These are phyloP conservation scores for Montipora foliosa DNA, from an alignment of 64 coral and sea anemone genomes.

Conservation along the genomic window DNA sequence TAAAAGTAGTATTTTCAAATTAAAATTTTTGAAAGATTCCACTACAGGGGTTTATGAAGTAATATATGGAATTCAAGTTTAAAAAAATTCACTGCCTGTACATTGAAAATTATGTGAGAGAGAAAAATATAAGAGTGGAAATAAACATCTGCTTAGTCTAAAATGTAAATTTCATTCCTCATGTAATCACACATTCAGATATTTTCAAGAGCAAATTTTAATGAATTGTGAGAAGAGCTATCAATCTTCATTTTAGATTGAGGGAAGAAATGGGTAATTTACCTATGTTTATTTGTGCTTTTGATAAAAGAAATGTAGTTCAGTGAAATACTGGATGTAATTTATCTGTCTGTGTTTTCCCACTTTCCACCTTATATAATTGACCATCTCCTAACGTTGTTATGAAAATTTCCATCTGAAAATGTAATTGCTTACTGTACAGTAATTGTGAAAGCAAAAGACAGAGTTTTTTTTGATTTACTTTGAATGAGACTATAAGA, in stretches of 20 bases:
- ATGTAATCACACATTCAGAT: conserved; percentile 39
- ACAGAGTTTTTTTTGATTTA: background rate
- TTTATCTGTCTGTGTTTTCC: background rate
- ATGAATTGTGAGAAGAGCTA: background rate
- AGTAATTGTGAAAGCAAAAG: conserved; percentile 22
- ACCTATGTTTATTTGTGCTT: background rate
- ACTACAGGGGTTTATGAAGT: background rate
- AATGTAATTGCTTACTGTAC: conserved; percentile 48
- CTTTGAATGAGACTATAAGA: conserved; percentile 19
- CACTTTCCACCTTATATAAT: background rate
- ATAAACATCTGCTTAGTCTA: conserved; percentile 11
- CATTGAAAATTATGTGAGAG: background rate
- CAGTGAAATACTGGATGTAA: background rate
- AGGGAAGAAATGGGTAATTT: conserved; percentile 2
- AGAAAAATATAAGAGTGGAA: background rate
- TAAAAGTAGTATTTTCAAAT: conserved; percentile 4
- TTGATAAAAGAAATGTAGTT: background rate
- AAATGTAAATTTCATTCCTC: conserved; percentile 36
- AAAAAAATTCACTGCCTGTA: background rate
- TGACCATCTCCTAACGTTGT: conserved; percentile 39
- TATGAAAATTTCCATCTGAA: conserved; percentile 57
- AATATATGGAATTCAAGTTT: background rate
- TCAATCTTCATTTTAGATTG: conserved; percentile 9
- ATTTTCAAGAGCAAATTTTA: conserved; percentile 38
- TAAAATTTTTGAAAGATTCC: background rate